Percentiles rank a stretch among this genome's conserved stretches.
These are phyloP conservation scores for Sakesphorus luctuosus DNA, from an alignment of 2,113 vertebrate species.

Conservation along the genomic window DNA sequence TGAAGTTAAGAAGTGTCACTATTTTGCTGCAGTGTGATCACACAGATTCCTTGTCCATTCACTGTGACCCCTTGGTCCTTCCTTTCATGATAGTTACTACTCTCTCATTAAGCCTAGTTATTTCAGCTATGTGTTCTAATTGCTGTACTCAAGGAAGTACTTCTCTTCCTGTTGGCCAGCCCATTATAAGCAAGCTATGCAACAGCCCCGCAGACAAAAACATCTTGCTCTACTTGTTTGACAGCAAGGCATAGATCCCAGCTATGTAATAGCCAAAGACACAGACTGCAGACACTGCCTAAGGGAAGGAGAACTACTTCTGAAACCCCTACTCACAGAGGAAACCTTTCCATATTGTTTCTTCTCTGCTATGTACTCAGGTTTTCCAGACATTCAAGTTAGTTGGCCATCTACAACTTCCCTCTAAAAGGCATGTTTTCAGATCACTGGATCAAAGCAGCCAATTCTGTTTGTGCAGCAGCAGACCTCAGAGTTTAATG, in stretches of 20 bases:
- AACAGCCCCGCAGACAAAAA: not conserved
- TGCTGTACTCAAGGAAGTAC: not conserved
- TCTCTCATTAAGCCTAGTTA: not conserved
- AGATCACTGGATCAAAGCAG: not conserved
- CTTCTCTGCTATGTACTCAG: not conserved
- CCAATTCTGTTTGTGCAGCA: not conserved
- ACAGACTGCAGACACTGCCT: not conserved
- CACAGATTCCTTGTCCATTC: not conserved
- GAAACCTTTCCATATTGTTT: not conserved
- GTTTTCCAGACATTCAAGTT: not conserved
- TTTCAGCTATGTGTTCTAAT: not conserved
- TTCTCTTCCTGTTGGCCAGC: not conserved
- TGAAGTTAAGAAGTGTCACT: not conserved
- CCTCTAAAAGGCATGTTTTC: not conserved
- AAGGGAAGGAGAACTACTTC: not conserved
- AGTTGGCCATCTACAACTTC: not conserved
- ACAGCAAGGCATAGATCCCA: not conserved
- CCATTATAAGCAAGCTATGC: not conserved
- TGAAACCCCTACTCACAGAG: not conserved
- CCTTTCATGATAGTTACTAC: not conserved
- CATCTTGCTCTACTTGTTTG: conserved; percentile 23
- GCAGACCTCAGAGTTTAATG: not conserved
- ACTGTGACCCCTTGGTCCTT: not conserved
- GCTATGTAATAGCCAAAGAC: not conserved
- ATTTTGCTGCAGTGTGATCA: not conserved